A percentile compares a stretch with the other conserved stretches of the same genome.
Conservation (phyloP, 2,113 vertebrate genomes). For the Petromus typicus region DNA sequence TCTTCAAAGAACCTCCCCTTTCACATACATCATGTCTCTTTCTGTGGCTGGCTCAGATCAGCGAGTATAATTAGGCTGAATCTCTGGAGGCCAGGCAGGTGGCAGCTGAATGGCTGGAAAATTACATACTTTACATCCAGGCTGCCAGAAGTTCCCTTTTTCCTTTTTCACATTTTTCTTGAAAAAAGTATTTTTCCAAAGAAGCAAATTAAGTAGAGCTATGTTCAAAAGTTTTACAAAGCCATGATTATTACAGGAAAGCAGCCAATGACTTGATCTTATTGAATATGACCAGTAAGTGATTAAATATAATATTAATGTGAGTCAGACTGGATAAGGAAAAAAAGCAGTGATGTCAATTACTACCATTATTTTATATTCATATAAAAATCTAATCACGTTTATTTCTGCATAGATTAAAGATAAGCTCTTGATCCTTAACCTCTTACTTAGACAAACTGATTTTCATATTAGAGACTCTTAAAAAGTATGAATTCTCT, state of each 20-base stretch:
- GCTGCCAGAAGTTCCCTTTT: constrained; percentile 74
- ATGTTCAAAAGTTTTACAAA: constrained; percentile 71
- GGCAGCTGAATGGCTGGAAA: constrained; percentile 84
- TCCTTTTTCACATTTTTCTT: constrained; percentile 70
- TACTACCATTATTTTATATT: constrained; percentile 6
- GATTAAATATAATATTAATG: constrained; percentile 82
- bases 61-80: constrained; percentile 85
- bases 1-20: constrained; percentile 82
- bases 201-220: constrained; percentile 74
- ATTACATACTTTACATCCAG: constrained; percentile 81
- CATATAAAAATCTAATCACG: constrained; percentile 18
- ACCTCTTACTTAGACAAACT: not conserved
- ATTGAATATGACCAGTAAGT: constrained; percentile 67
- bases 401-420: not conserved
- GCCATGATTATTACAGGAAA: constrained; percentile 68
- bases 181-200: constrained; percentile 60
- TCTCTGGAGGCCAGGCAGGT: constrained; percentile 85
- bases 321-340: constrained; percentile 51
- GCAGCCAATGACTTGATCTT: constrained; percentile 65
- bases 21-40: constrained; percentile 78
- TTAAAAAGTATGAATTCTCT: constrained; percentile 24
- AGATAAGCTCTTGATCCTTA: constrained; percentile 25
- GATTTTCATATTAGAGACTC: constrained; percentile 32
- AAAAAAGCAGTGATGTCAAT: not conserved
- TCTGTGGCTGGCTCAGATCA: constrained; percentile 82